These are phyloP conservation scores for Ciona savignyi DNA, from an alignment of 23 tunicate species.

Conservation along the genomic window DNA sequence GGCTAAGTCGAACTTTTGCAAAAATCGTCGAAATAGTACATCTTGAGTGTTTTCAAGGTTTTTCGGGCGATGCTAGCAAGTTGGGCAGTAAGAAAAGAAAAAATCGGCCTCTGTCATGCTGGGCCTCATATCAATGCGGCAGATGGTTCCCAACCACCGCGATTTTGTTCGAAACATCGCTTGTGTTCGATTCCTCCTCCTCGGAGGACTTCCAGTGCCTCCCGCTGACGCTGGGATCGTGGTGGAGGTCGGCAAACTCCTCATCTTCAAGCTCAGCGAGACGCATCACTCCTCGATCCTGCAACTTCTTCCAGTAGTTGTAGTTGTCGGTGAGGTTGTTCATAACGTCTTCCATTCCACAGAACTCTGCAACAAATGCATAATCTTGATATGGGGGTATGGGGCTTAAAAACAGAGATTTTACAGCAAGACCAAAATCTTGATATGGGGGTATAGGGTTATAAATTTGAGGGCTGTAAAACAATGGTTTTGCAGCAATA, in stretches of 20 bases:
- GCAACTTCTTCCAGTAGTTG: constrained; percentile 47
- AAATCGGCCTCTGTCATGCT: not conserved
- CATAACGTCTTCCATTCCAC: constrained; percentile 53
- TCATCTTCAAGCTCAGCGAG: constrained; percentile 45
- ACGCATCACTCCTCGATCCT: constrained; percentile 33
- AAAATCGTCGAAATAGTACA: no score
- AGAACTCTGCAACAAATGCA: constrained; percentile 31
- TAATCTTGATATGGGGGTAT: no score
- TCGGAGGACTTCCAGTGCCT: not conserved
- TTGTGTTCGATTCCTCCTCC: not conserved
- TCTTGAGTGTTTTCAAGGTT: no score
- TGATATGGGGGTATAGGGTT: no score
- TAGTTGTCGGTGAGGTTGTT: constrained; percentile 33
- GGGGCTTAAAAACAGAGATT: no score
- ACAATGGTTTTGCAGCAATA: no score
- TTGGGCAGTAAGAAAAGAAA: not conserved
- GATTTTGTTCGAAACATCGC: not conserved
- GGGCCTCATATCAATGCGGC: not conserved
- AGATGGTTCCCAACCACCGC: not conserved
- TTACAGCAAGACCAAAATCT: no score
- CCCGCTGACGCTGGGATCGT: not conserved
- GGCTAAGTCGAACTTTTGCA: no score
- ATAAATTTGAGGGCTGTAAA: no score
- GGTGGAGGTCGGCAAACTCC: constrained; percentile 1
- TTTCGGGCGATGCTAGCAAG: not conserved